A percentile compares a stretch with the other conserved stretches of the same genome.
phyloP scores from a whole-genome alignment of 2,888 invertebrate genomes.

The Xanthia togata region DNA sequence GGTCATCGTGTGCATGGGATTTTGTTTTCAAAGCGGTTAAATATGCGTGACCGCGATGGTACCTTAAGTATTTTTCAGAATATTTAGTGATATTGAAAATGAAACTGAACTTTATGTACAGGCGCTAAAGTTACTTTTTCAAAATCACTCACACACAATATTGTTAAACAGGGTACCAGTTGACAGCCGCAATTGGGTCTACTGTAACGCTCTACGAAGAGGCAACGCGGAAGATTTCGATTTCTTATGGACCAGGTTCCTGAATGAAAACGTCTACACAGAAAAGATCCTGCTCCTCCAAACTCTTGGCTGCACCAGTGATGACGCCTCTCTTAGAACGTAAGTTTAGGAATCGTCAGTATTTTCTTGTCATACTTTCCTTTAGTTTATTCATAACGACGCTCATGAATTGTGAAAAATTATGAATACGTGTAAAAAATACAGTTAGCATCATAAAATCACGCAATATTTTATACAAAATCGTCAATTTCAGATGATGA shows the following conservation, averaged over 20 bases:
- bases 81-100: neutral
- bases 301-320: slow-evolving; percentile 92
- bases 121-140: neutral
- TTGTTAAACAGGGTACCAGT: slow-evolving; percentile 77
- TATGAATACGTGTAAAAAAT: neutral
- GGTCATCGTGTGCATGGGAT: too few species aligned
- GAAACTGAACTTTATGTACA: neutral
- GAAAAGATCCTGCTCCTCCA: slow-evolving; percentile 92
- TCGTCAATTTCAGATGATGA: neutral
- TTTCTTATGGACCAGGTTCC: slow-evolving; percentile 91
- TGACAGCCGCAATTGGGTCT: slow-evolving; percentile 92
- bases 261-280: slow-evolving; percentile 91
- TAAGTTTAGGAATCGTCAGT: slow-evolving; percentile 67
- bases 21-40: too few species aligned
- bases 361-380: neutral
- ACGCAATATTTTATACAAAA: neutral
- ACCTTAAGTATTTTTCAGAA: neutral
- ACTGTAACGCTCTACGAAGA: slow-evolving; percentile 93
- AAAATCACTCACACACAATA: neutral
- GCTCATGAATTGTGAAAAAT: neutral
- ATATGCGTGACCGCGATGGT: too few species aligned
- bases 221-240: slow-evolving; percentile 92
- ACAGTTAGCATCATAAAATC: neutral
- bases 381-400: neutral
- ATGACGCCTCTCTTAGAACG: slow-evolving; percentile 87